Conservation (phyloP, 2,797 vertebrate genomes). For the Rhabdophis nuchalis region DNA sequence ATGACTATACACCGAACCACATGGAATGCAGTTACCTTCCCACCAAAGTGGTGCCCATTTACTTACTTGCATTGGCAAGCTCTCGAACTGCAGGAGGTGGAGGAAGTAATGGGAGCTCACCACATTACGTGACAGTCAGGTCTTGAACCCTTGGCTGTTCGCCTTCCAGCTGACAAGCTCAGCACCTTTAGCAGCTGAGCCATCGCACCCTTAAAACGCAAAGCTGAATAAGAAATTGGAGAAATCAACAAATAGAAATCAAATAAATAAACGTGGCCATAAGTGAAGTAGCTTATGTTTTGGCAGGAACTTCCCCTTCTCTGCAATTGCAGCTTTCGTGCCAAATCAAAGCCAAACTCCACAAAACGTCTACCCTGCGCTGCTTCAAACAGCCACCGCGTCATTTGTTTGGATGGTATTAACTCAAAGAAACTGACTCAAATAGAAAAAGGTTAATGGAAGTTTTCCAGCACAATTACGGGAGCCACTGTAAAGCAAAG, state of each 20-base stretch:
- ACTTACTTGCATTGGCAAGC: background rate
- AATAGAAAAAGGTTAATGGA: slow-evolving; percentile 70
- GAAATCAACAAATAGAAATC: background rate
- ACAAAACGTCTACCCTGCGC: background rate
- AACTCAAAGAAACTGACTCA: slow-evolving; percentile 65
- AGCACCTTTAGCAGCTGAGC: background rate
- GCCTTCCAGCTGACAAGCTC: background rate
- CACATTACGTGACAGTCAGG: background rate
- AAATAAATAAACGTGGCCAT: background rate
- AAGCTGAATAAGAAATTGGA: background rate
- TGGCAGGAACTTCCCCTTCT: background rate
- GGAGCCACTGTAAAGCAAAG: slow-evolving; percentile 62
- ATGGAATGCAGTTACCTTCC: background rate
- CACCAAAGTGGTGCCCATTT: background rate
- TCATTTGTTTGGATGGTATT: slow-evolving; percentile 59
- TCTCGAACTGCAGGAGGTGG: background rate
- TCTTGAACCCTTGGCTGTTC: background rate
- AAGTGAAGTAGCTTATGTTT: background rate
- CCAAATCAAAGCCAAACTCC: background rate
- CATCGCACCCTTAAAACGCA: background rate
- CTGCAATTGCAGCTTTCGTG: background rate
- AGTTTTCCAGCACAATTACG: slow-evolving; percentile 65
- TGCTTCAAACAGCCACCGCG: slow-evolving; percentile 35
- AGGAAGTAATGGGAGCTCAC: background rate
- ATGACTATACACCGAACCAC: background rate